A percentile compares a stretch with the other conserved stretches of the same genome.
These are phyloP conservation scores for Helicoverpa armigera DNA, from an alignment of 1,140 invertebrate genomes.

Conservation along the genomic window DNA sequence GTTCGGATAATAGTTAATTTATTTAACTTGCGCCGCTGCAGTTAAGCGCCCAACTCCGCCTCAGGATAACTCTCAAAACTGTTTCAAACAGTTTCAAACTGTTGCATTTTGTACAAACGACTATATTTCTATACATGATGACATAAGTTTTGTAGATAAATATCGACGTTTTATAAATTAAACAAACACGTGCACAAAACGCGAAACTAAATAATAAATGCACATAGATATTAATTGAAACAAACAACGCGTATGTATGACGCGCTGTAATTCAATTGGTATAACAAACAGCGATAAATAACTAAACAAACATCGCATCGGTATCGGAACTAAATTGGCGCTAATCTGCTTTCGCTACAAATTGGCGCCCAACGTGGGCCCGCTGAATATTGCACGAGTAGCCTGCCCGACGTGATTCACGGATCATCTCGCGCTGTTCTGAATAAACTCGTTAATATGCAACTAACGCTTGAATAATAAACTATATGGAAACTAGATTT, in stretches of 20 bases:
- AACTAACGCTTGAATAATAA: conserved; percentile 44
- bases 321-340: conserved; percentile 45
- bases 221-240: conserved; percentile 37
- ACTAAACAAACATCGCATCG: conserved; percentile 43
- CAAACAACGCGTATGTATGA: conserved; percentile 21
- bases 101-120: too few relatives aligned
- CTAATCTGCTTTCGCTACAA: conserved; percentile 65
- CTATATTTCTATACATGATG: too few relatives aligned
- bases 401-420: conserved; percentile 39
- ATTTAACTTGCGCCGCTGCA: conserved; percentile 47
- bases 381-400: conserved; percentile 63
- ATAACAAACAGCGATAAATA: conserved; percentile 46
- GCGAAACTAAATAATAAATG: conserved; percentile 31
- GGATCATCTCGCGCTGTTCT: conserved; percentile 36
- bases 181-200: conserved; percentile 1
- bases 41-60: conserved; percentile 23
- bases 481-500: conserved; percentile 42
- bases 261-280: conserved; percentile 44
- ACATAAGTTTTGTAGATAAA: not conserved
- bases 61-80: conserved; percentile 7
- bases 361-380: conserved; percentile 60
- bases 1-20: conserved; percentile 45
- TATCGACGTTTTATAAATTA: conserved; percentile 22
- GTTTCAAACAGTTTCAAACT: not conserved
- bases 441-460: conserved; percentile 50